Evolutionary conservation across 2,113 vertebrate genomes (phyloP).

Genomic region (Pseudopodoces humilis): DNA sequence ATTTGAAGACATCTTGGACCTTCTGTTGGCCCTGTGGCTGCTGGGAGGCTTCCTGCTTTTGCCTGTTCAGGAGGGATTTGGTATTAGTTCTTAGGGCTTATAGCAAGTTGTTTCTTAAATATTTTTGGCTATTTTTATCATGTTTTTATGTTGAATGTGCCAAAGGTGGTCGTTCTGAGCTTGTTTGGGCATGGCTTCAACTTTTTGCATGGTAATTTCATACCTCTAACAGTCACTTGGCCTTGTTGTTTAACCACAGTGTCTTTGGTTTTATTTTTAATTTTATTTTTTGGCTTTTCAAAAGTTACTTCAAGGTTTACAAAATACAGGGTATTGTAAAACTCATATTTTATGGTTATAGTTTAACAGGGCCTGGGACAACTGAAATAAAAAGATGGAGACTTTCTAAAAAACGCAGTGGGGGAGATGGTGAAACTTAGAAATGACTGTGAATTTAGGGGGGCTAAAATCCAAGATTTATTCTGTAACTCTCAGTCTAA

Average conservation of each 20-base stretch:
- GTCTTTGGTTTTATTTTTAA: background rate
- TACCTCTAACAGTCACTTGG: background rate
- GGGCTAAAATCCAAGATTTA: background rate
- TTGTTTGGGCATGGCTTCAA: conserved; percentile 20
- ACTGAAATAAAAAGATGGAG: background rate
- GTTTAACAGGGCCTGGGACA: background rate
- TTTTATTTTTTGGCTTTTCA: background rate
- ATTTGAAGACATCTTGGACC: background rate
- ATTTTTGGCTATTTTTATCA: background rate
- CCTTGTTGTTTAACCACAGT: background rate
- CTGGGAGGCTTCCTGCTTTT: background rate
- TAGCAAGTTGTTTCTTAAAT: conserved; percentile 5
- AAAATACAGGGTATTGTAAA: conserved; percentile 13
- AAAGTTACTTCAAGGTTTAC: conserved; percentile 24
- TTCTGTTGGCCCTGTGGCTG: background rate
- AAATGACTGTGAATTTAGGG: background rate
- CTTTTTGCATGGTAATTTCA: background rate
- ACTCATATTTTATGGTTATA: background rate
- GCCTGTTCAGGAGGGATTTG: background rate
- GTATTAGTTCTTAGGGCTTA: background rate
- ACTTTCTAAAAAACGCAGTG: background rate
- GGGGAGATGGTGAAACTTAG: background rate
- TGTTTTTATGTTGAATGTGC: background rate
- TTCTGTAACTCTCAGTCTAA: background rate
- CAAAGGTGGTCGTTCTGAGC: conserved; percentile 5